Base-by-base conservation (phyloP, 2,113 vertebrate species). In the Microcebus murinus region DNA sequence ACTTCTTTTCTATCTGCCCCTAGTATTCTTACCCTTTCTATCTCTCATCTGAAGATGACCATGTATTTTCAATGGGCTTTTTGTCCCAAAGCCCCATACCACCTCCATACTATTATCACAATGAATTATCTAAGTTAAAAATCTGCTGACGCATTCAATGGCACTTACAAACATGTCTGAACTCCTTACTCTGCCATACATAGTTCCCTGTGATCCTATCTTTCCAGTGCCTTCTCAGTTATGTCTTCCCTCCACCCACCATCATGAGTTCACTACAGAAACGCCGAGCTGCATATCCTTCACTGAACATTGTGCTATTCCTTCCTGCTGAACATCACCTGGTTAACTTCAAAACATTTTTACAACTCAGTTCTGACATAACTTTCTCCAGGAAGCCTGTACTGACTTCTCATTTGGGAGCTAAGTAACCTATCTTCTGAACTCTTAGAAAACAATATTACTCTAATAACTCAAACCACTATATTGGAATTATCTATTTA, bases 51-150 rank as follows among this genome's bases (percentile, higher is more conserved):
- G 18, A 23, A 63, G 39, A 36, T 42, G 11, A 15, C 11, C 87
- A 61, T 76, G 61, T 29, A 70, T 15, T 84, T 93, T 74, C 29
- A 92, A 94, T 55, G 52, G 48, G 15, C 17, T 21, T 70, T 63
- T 74, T 73, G 45, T 23, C 13, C 34, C n/a, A 25, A 80, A 79
- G 13, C 48, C 13, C 29, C 4, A 63, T 11, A 11, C 61, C 27
- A 29, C 6, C 14, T 59, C 70, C 18, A 15, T 74, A 8, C 18
- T 83, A 36, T 29, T 29, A 34, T 48, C 36, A 39, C 48, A 4
- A 83, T 70, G 63, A 91, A 81, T 48, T 71, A 87, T 39, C 55
- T 87, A 42, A 84, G 77, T 92, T 71, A 42, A 76, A 83, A 93
- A 91, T 67, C 57, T 76, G 45, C 55, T 86, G 25, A 86, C 85